These are phyloP conservation scores for Nebria ingens DNA, from an alignment of 1,140 invertebrate species.

Conservation along the genomic window DNA sequence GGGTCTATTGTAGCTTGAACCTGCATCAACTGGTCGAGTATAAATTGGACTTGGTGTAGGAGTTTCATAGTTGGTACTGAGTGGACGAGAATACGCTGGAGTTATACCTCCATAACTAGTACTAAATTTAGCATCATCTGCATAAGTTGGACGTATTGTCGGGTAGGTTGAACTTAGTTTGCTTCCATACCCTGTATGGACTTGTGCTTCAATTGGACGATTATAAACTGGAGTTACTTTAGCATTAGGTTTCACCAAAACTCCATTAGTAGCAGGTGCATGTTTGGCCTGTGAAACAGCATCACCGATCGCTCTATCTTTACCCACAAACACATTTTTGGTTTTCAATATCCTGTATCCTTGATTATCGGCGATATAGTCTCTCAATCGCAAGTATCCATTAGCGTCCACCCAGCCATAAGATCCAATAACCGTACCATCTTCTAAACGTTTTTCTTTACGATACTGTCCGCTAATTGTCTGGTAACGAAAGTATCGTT, in stretches of 20 bases:
- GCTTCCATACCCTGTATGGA: too few species aligned
- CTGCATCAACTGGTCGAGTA: too few species aligned
- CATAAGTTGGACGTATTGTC: too few species aligned
- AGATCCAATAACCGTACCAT: slow-evolving; percentile 67
- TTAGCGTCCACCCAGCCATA: slow-evolving; percentile 77
- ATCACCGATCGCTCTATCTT: slow-evolving; percentile 52
- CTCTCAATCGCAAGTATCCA: slow-evolving; percentile 67
- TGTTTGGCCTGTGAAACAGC: slow-evolving; percentile 60
- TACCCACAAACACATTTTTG: slow-evolving; percentile 67
- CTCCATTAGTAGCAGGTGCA: slow-evolving; percentile 51
- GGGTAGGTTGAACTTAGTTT: too few species aligned
- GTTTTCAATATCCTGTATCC: slow-evolving; percentile 72
- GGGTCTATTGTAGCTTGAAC: neutral
- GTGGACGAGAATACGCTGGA: slow-evolving; percentile 8
- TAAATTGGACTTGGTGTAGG: too few species aligned
- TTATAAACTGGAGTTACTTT: slow-evolving; percentile 2
- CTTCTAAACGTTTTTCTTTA: slow-evolving; percentile 73
- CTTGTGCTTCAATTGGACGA: neutral
- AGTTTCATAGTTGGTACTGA: too few species aligned
- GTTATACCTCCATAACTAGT: slow-evolving; percentile 13
- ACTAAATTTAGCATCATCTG: too few species aligned
- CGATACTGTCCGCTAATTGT: slow-evolving; percentile 80
- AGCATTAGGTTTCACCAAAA: slow-evolving; percentile 34
- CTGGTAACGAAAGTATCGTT: slow-evolving; percentile 75
- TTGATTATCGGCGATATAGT: slow-evolving; percentile 73